Evolutionary conservation across 92 coral and sea anemone genomes (phyloP), one percentile per base, ranked within the genome.

Genomic region (Palythoa grandis): DNA sequence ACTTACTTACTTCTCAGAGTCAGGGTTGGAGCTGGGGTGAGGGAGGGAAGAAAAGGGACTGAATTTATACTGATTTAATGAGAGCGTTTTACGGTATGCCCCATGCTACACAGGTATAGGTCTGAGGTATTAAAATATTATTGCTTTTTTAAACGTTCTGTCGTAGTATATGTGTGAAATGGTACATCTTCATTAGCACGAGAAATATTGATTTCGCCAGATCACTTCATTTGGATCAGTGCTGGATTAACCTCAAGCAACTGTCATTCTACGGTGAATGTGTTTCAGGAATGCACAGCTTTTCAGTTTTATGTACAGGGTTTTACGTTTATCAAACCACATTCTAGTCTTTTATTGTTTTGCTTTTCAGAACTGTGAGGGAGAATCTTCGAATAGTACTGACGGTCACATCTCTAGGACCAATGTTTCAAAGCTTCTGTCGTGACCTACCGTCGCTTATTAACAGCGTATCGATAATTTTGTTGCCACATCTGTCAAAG

Each of bases 331-430:
- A 17, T 16, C 14, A 43, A 35, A 43, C 54, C 48, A 22, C 23
- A 15, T 43, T 63, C 20, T 19, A n/a, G n/a, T n/a, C 72, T 24
- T 86, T 65, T 43, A 53, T 75, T 67, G n/a, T 22, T 15, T 48
- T 53, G 67, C 86, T 29, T 22, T 69, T 29, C 14, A 69, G 99
- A 92, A 95, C 99, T 22, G 99, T 97, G 35, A 90, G 95, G 14
- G 99, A 97, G 83, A 93, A 97, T 82, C 94, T 97, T 7, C 94
- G 99, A 78, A 92, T 97, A 43, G 95, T 97, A 23, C 87, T 97
- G 92, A 93, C 98, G 9, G 94, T 96, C 58, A 93, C 99, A 12
- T 93, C 98, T 4, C 91, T 93, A 43, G 98, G 97, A 50, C 91
- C 93, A 43, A 92, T 85, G 71, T 97, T 97, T 90, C 99, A 97